A percentile compares a stretch with the other conserved stretches of the same genome.
These are phyloP conservation scores for Microcaecilia unicolor DNA, from an alignment of 2,797 vertebrate species.

Conservation along the genomic window DNA sequence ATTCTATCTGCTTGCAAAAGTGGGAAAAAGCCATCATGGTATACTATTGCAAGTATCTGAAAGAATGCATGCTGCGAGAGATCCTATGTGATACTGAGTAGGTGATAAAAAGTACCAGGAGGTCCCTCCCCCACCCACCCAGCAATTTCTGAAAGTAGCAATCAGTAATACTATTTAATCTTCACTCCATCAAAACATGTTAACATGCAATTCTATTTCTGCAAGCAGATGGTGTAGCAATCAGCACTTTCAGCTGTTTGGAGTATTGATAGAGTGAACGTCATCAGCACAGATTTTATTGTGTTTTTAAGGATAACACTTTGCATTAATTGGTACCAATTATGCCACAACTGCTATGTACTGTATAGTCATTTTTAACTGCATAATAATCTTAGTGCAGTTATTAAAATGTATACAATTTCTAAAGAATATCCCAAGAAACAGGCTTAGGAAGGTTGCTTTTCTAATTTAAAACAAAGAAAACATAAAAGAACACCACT, in stretches of 20 bases:
- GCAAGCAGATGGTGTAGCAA: conserved; percentile 8
- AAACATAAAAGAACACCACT: no score
- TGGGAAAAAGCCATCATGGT: not conserved
- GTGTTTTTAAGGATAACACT: conserved; percentile 15
- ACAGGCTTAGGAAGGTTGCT: not conserved
- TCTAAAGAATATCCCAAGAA: not conserved
- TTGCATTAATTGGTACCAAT: conserved; percentile 13
- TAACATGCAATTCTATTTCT: conserved; percentile 11
- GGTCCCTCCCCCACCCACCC: no score
- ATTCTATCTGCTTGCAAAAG: not conserved
- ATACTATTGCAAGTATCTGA: not conserved
- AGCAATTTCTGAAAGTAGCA: not conserved
- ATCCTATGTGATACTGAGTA: not conserved
- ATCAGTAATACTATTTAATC: not conserved
- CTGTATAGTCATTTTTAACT: no score
- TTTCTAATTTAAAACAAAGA: no score
- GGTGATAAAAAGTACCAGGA: not conserved
- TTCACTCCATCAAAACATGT: conserved; percentile 2
- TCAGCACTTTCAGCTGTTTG: conserved; percentile 10
- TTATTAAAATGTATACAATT: not conserved
- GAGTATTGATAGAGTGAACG: conserved; percentile 1
- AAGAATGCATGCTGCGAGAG: not conserved
- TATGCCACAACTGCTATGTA: not conserved
- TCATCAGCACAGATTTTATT: conserved; percentile 4
- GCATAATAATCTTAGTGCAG: not conserved